Conservation (phyloP, 2,797 vertebrate species). For the Schizopygopsis pylzovi region DNA sequence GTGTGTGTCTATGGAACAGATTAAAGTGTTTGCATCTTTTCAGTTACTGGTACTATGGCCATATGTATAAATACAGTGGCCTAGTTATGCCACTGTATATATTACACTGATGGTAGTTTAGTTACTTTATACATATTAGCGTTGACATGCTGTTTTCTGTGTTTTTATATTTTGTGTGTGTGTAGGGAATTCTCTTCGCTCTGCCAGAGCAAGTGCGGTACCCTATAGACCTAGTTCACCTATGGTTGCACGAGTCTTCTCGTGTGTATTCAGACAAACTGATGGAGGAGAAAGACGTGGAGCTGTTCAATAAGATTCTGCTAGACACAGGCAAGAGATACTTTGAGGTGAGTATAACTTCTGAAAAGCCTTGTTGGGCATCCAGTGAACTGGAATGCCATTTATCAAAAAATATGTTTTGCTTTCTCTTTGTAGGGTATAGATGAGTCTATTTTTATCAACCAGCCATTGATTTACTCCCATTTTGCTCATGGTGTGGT, state of each 20-base stretch:
- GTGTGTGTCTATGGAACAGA: constrained; percentile 52
- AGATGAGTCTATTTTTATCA: constrained; percentile 89
- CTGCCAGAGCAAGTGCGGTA: constrained; percentile 70
- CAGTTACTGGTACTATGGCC: too few relatives aligned
- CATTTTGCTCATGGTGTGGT: constrained; percentile 88
- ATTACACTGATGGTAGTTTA: neutral
- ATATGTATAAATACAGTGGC: neutral
- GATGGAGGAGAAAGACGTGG: constrained; percentile 79
- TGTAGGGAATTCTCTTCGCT: constrained; percentile 75
- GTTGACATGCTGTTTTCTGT: constrained; percentile 13
- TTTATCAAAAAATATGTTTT: neutral
- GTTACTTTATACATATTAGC: neutral
- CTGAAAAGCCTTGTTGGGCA: neutral
- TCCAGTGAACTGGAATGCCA: neutral
- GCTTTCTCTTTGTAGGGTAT: constrained; percentile 75
- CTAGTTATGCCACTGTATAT: neutral
- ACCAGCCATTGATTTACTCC: constrained; percentile 91
- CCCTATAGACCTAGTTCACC: constrained; percentile 74
- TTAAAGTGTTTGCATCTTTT: neutral
- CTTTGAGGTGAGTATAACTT: constrained; percentile 70
- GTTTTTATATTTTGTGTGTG: constrained; percentile 46
- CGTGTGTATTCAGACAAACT: constrained; percentile 77
- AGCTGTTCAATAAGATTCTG: constrained; percentile 80
- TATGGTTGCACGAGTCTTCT: constrained; percentile 77
- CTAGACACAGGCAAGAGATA: constrained; percentile 77